phyloP scores from a whole-genome alignment of 2,113 vertebrate species.

The Sorex fumeus region DNA sequence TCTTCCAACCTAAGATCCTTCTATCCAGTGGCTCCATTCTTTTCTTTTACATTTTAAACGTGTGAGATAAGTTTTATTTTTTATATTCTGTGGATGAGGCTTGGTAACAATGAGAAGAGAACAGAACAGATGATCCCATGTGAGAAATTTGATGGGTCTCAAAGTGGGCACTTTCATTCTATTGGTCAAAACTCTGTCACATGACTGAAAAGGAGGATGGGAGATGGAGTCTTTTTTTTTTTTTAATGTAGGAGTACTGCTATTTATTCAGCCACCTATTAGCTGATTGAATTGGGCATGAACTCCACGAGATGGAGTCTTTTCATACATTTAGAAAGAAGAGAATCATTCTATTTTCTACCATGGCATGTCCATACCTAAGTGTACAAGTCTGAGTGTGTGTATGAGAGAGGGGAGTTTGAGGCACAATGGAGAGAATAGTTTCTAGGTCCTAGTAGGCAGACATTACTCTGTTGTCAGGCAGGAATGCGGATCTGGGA shows the following conservation, averaged over 20 bases:
- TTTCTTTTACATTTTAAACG: no score
- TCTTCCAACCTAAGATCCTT: not conserved
- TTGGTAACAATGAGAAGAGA: constrained; percentile 12
- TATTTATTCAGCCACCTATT: no score
- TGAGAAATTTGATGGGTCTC: not conserved
- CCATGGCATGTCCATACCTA: not conserved
- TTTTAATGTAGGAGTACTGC: no score
- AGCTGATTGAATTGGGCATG: no score
- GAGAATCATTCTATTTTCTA: not conserved
- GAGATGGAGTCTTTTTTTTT: no score
- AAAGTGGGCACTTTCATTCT: not conserved
- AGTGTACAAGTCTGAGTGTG: not conserved
- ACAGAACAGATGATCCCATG: not conserved
- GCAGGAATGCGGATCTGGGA: not conserved
- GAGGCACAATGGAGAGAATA: not conserved
- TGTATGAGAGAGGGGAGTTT: not conserved
- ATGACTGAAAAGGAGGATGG: not conserved
- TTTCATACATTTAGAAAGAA: constrained; percentile 12
- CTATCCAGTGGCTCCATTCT: not conserved
- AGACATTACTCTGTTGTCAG: not conserved
- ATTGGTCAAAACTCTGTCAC: not conserved
- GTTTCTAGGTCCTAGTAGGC: not conserved
- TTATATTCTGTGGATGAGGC: not conserved
- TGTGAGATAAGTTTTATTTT: no score
- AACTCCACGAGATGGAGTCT: not conserved